Base-by-base conservation (phyloP, 2,797 vertebrate genomes). In the Heliangelus exortis region DNA sequence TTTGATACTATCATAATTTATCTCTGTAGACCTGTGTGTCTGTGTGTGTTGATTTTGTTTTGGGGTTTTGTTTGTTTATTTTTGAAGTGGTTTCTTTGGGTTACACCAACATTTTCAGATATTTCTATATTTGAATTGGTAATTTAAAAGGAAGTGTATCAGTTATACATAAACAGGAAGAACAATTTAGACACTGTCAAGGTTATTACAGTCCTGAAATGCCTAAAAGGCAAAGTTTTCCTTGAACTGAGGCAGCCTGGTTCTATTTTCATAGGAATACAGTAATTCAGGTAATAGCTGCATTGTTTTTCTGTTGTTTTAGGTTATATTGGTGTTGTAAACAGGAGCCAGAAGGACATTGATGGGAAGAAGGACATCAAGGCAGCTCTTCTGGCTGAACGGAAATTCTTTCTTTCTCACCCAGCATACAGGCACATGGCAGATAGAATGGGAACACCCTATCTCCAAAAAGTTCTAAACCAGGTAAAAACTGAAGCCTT, bases 311-410 rank as follows among this genome's bases (percentile, higher is more conserved):
- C 9, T 94, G 14, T 76, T 68, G 22, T 20, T 58, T 19, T 75
- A 99, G 99, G 99, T 51, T 99, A 99, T 87, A 98, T 99, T 53
- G 99, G 99, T 7, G 99, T 99, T 57, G 99, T 99, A 82, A 99
- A 99, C 97, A 98, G 99, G 87, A 99, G 99, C 96, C 99, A 99
- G 97, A 99, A 99, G 95, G 99, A 99, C 96, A 99, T 99, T 3
- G 99, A 99, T 90, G 99, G 99, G 36, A 99, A 98, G 96, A 99
- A 99, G 96, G 99, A 99, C 96, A 99, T 99, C 89, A 98, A 98
- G 3, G 98, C 97, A 13, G 99, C 99, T 18, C 90, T 99, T 96
- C 98, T 98, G 3, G 99, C 99, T 12, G 99, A 99, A 97, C 98
- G 99, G 91, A 99, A 99, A 96, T 99, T 99, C 95, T 99, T 99